Evolutionary conservation across 2,888 invertebrate species (phyloP).

Genomic region (Galerucella nymphaeae): DNA sequence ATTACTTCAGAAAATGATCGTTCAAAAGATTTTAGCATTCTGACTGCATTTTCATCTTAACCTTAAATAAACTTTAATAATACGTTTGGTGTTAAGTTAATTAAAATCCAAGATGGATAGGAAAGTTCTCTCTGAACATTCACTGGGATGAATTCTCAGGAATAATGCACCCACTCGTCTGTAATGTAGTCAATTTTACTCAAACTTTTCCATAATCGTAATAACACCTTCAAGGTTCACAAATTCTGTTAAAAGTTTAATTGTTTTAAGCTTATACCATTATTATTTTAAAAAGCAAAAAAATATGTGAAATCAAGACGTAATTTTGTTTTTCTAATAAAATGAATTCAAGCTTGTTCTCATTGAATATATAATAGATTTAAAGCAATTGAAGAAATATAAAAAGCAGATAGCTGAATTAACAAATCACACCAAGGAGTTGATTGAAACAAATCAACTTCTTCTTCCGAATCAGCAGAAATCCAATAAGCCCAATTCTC

Average conservation of each 20-base stretch:
- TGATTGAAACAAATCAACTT: slow-evolving; percentile 22
- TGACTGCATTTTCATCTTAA: slow-evolving; percentile 4
- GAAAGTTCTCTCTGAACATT: slow-evolving; percentile 28
- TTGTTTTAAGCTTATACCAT: not conserved
- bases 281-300: not conserved
- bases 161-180: slow-evolving; percentile 30
- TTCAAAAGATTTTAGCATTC: slow-evolving; percentile 14
- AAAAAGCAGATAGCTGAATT: not conserved
- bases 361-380: not conserved
- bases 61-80: slow-evolving; percentile 37
- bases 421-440: slow-evolving; percentile 11
- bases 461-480: slow-evolving; percentile 11
- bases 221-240: slow-evolving; percentile 12
- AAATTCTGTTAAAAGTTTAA: not conserved
- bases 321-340: too few species aligned
- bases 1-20: slow-evolving; percentile 15
- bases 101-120: slow-evolving; percentile 35
- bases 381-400: not conserved
- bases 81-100: slow-evolving; percentile 39
- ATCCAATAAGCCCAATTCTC: slow-evolving; percentile 23
- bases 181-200: slow-evolving; percentile 28
- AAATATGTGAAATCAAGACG: too few species aligned
- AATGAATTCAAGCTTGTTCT: too few species aligned
- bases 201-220: slow-evolving; percentile 13
- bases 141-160: slow-evolving; percentile 22